Percentiles rank a stretch among this genome's conserved stretches.
These are phyloP conservation scores for Caiman crocodilus DNA, from an alignment of 2,797 vertebrate species.

Conservation along the genomic window DNA sequence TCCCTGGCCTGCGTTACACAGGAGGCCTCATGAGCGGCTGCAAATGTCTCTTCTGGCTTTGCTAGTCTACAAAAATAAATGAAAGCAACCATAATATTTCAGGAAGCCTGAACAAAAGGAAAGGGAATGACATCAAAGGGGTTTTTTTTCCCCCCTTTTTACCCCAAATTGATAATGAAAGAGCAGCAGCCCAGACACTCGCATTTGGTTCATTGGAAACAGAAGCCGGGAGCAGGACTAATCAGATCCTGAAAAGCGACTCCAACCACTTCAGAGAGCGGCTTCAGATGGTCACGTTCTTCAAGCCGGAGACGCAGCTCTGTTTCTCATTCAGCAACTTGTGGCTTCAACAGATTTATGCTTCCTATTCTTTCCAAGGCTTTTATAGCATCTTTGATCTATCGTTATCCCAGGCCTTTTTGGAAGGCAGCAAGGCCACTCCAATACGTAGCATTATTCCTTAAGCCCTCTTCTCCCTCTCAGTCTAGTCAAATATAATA, in stretches of 20 bases:
- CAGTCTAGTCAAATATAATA: background rate
- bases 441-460: background rate
- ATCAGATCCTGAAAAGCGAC: background rate
- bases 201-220: background rate
- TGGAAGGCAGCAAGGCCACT: background rate
- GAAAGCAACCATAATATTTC: background rate
- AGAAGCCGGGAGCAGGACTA: background rate
- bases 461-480: background rate
- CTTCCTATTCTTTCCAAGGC: background rate
- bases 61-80: background rate
- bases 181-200: background rate
- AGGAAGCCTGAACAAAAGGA: conserved; percentile 2
- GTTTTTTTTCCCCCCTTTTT: background rate
- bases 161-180: background rate
- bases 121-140: background rate
- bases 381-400: background rate
- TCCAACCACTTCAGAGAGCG: conserved; percentile 29
- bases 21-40: background rate
- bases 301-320: background rate
- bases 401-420: background rate
- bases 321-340: conserved; percentile 16
- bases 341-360: conserved; percentile 2
- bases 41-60: background rate
- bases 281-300: conserved; percentile 23
- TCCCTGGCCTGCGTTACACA: background rate